phyloP scores from a whole-genome alignment of 2,113 vertebrate species.

The Gorilla gorilla region DNA sequence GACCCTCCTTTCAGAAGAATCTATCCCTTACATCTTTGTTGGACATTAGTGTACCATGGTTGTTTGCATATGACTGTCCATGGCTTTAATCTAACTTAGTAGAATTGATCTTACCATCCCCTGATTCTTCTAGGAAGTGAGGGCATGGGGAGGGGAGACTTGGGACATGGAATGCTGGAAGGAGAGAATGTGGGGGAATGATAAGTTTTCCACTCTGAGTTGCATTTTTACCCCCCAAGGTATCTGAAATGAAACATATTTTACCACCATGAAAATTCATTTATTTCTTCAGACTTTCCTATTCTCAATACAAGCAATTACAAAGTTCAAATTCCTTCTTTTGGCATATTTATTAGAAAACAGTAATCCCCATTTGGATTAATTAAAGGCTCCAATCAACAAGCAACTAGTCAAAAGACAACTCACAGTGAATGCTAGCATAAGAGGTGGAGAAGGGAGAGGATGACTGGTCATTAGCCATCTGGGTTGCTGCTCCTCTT shows the following conservation, averaged over 20 bases:
- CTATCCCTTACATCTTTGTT: neutral
- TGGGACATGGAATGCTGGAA: neutral
- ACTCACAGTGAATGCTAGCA: neutral
- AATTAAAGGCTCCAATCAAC: neutral
- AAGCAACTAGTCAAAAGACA: neutral
- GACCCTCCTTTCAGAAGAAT: neutral
- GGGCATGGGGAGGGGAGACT: neutral
- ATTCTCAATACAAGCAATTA: too few relatives aligned
- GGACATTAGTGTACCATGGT: neutral
- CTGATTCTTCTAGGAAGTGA: neutral
- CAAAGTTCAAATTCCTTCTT: neutral
- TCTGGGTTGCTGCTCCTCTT: neutral
- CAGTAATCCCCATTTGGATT: neutral
- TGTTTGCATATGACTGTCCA: neutral
- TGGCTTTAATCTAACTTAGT: neutral
- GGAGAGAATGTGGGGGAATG: neutral
- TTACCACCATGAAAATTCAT: neutral
- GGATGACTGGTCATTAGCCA: neutral
- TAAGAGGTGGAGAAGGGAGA: neutral
- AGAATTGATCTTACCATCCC: neutral
- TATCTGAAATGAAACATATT: neutral
- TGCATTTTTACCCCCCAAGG: neutral
- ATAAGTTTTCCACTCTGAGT: neutral
- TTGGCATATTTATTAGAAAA: slow-evolving; percentile 5
- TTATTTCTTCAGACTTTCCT: neutral